A percentile compares a stretch with the other conserved stretches of the same genome.
Evolutionary conservation across 1,140 invertebrate species (phyloP).

Genomic region (Chrysomallon squamiferum): DNA sequence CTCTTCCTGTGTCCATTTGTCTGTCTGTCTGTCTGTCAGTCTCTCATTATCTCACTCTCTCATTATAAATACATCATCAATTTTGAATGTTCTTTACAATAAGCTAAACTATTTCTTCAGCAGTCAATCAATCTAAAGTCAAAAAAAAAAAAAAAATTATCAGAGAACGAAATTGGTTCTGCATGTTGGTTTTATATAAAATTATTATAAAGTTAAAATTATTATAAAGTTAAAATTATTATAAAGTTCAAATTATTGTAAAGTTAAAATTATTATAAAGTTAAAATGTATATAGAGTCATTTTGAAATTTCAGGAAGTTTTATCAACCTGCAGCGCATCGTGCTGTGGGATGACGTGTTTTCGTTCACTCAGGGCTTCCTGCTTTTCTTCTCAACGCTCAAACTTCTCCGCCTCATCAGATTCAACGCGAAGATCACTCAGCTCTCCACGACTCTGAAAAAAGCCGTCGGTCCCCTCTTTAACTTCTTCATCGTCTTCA

Average conservation of each 20-base stretch:
- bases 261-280: too few relatives aligned
- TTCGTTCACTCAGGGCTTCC: constrained; percentile 55
- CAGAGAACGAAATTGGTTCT: too few relatives aligned
- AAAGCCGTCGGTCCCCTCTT: constrained; percentile 30
- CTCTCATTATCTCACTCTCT: not conserved
- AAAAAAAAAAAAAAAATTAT: too few relatives aligned
- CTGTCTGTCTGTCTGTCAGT: not conserved
- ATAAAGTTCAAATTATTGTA: too few relatives aligned
- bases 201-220: too few relatives aligned
- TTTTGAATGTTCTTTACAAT: too few relatives aligned
- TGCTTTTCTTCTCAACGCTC: constrained; percentile 62
- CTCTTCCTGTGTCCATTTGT: not conserved
- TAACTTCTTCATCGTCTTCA: constrained; percentile 43
- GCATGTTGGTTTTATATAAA: too few relatives aligned
- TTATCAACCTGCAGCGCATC: constrained; percentile 23
- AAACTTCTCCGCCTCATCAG: constrained; percentile 62
- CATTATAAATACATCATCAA: not conserved
- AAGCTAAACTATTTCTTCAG: too few relatives aligned
- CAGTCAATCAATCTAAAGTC: too few relatives aligned
- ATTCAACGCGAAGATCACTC: constrained; percentile 58
- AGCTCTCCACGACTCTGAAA: constrained; percentile 38
- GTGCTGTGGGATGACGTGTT: constrained; percentile 52
- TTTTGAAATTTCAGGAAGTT: constrained; percentile 21
- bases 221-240: too few relatives aligned
- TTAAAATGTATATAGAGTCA: too few relatives aligned